These are phyloP conservation scores for Struthidea cinerea DNA, from an alignment of 2,113 vertebrate genomes.

Conservation along the genomic window DNA sequence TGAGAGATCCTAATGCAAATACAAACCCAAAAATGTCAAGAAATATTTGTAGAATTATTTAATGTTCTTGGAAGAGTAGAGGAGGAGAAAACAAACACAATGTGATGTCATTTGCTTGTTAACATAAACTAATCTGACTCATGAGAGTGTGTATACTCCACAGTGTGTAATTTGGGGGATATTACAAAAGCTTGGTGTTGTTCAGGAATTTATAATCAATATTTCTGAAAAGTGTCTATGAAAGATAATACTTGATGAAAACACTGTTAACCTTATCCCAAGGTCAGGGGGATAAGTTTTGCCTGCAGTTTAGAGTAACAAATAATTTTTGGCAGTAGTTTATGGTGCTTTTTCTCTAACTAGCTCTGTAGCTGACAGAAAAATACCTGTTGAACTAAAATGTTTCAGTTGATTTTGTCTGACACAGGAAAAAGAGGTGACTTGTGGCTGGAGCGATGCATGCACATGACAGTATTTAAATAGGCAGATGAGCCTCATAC, in stretches of 20 bases:
- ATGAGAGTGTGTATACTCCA: neutral
- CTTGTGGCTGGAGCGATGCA: neutral
- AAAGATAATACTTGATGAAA: neutral
- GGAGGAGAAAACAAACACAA: neutral
- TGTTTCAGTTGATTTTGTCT: neutral
- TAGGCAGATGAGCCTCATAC: neutral
- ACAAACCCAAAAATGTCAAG: neutral
- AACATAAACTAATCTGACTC: neutral
- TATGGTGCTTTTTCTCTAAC: neutral
- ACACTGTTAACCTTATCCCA: neutral
- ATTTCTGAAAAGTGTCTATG: neutral
- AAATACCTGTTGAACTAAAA: neutral
- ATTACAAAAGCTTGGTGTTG: neutral
- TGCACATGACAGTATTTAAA: neutral
- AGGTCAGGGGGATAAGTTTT: rapidly evolving
- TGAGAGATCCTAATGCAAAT: neutral
- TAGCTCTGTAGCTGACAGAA: neutral
- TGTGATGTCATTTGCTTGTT: neutral
- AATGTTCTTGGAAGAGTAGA: neutral
- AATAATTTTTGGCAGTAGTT: neutral
- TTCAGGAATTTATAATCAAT: neutral
- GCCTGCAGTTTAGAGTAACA: neutral
- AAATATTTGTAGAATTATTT: neutral
- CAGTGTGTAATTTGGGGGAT: neutral
- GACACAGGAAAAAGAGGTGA: neutral